A percentile compares a stretch with the other conserved stretches of the same genome.
Evolutionary conservation across 2,113 vertebrate species (phyloP).

Genomic region (Ochotona princeps): DNA sequence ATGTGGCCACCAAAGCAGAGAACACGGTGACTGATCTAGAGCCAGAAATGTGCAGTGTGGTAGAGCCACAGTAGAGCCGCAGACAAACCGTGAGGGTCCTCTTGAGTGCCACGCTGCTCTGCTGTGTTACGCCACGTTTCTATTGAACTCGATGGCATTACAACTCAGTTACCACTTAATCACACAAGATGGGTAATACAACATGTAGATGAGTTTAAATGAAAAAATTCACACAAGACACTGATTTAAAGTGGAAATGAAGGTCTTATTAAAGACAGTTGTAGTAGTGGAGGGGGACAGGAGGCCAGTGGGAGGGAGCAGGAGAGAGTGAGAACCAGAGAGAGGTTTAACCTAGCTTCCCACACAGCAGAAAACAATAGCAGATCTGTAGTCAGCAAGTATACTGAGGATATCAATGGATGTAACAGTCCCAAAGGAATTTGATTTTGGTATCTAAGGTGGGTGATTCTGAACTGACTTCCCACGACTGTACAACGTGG

Average conservation of each 20-base stretch:
- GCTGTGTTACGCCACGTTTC: neutral
- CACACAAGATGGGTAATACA: neutral
- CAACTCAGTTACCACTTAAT: neutral
- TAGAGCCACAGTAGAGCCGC: neutral
- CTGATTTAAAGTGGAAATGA: neutral
- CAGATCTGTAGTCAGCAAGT: neutral
- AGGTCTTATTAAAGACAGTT: neutral
- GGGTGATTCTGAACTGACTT: neutral
- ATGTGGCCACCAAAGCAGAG: neutral
- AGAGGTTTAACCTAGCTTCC: neutral
- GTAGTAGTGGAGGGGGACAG: too few relatives aligned
- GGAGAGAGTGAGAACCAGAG: too few relatives aligned
- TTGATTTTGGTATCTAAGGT: neutral
- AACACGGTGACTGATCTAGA: neutral
- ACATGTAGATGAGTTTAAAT: neutral
- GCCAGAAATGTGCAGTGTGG: neutral
- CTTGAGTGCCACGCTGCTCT: neutral
- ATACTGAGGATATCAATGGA: neutral
- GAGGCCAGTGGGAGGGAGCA: too few relatives aligned
- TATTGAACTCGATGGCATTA: neutral
- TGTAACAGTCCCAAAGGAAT: neutral
- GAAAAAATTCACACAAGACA: neutral
- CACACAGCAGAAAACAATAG: neutral
- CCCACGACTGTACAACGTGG: neutral
- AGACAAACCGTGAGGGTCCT: neutral